These are phyloP conservation scores for Phragmatobia fuliginosa DNA, from an alignment of 2,888 invertebrate genomes.

Conservation along the genomic window DNA sequence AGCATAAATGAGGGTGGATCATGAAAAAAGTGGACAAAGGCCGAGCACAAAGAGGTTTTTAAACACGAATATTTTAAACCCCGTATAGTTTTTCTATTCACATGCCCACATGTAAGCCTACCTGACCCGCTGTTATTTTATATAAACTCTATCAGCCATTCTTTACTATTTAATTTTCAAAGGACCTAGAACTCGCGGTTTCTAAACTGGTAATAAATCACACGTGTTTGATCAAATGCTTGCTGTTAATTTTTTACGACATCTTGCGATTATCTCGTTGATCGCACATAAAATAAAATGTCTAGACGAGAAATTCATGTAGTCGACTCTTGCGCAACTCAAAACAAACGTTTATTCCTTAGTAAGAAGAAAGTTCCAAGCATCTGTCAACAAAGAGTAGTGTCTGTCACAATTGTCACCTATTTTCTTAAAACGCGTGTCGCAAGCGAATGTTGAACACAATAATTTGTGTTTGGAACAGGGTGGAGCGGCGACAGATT, in stretches of 20 bases:
- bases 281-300: slow-evolving; percentile 17
- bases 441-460: slow-evolving; percentile 71
- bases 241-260: slow-evolving; percentile 10
- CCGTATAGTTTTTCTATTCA: slow-evolving; percentile 69
- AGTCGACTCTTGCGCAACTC: slow-evolving; percentile 18
- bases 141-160: slow-evolving; percentile 37
- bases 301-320: slow-evolving; percentile 16
- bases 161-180: slow-evolving; percentile 23
- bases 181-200: slow-evolving; percentile 10
- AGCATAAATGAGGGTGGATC: slow-evolving; percentile 77
- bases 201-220: slow-evolving; percentile 17
- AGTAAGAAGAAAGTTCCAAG: slow-evolving; percentile 38
- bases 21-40: slow-evolving; percentile 83
- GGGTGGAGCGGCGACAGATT: slow-evolving; percentile 76
- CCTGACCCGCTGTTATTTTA: slow-evolving; percentile 48
- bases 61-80: slow-evolving; percentile 75
- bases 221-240: slow-evolving; percentile 7
- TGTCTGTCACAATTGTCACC: slow-evolving; percentile 62
- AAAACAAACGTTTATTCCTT: slow-evolving; percentile 15
- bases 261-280: slow-evolving; percentile 3
- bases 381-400: slow-evolving; percentile 55
- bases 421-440: slow-evolving; percentile 65
- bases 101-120: slow-evolving; percentile 53
- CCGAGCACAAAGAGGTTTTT: slow-evolving; percentile 75
- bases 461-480: slow-evolving; percentile 78